Base-by-base conservation (phyloP, 2,113 vertebrate species). In the Tympanuchus pallidicinctus region DNA sequence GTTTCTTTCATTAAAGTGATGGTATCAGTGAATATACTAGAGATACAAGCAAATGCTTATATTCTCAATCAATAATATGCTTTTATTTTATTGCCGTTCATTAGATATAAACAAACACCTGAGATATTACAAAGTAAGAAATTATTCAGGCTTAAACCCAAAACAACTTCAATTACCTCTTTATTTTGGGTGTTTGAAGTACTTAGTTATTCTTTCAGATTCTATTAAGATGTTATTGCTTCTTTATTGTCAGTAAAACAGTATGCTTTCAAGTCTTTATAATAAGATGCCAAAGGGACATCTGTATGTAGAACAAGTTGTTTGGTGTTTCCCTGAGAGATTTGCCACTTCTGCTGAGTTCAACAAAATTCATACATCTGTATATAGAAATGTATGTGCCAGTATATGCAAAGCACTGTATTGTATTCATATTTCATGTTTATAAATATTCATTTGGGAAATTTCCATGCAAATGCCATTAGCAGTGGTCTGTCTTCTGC, bases 161-260 rank as follows among this genome's bases (percentile, higher is more conserved):
- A 96, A 96, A 48, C 84, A 89, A 69, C 94, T 94, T 94, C 90
- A 91, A 97, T 94, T 95, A 96, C 94, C 74, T 52, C 67, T 95
- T 96, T 96, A 81, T 93, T 95, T 95, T 93, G 92, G 87, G 86
- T 80, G 48, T 89, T 83, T 91, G 57, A 75, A 89, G 90, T 84
- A 63, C 86, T 95, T 91, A 96, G 90, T 94, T 96, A 95, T 96
- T 95, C 94, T 78, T 95, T 94, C 79, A 90, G 93, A 87, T 95
- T 96, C 76, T 76, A 59, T 96, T 94, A 97, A 92, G 89, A 85
- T 61, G 75, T 94, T 94, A 96, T 84, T 91, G 91, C 79, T 89
- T 63, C 86, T 96, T 96, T 97, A 96, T 67, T 94, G 90, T 88
- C 92, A 96, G 90, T 95, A 96, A 97, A 96, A 96, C 90, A 89